Evolutionary conservation across 2,888 invertebrate species (phyloP), one percentile per base, ranked within the genome.

Genomic region (Aethes cnicana): DNA sequence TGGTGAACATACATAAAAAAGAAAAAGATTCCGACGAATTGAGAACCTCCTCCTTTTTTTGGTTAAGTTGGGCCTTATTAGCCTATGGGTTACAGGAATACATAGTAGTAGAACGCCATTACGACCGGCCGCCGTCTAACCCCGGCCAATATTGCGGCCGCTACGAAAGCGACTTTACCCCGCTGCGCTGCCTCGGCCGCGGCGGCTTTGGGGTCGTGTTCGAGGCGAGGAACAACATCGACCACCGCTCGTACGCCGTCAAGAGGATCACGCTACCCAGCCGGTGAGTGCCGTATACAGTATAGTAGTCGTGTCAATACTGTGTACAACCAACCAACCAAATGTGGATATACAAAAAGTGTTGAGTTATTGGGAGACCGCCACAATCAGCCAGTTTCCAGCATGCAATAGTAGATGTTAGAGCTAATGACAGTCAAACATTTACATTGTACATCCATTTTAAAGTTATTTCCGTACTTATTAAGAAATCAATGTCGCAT

Each of bases 181-280:
- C 95, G 17, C 84, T 97, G 20, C 90, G 93, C 56, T 95, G 96
- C 61, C 86, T 97, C 9, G 97, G 97, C 0, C 92, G 92, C 63
- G 99, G 99, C 12, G 99, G 98, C 0, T 99, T 98, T 81, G 99
- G 99, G 0, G 94, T 98, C 1, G 99, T 99, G 0, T 98, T 98
- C 77, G 96, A 98, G 76, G 98, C 96, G 0, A 93, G 92, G 73
- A 98, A 98, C 77, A 97, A 96, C 77, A 93, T 98, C 49, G 99
- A 99, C 74, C 97, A 98, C 68, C 95, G 96, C 63, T 93, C 93
- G 54, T 99, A 99, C 82, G 99, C 99, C 4, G 94, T 99, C 0
- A 99, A 99, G 84, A 91, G 98, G 68, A 98, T 98, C 47, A 93
- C 95, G 0, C 81, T 99, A 48, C 96, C 97, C 1, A 94, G 92